These are phyloP conservation scores for Aspidapion aeneum DNA, from an alignment of 2,888 invertebrate genomes.

Conservation along the genomic window DNA sequence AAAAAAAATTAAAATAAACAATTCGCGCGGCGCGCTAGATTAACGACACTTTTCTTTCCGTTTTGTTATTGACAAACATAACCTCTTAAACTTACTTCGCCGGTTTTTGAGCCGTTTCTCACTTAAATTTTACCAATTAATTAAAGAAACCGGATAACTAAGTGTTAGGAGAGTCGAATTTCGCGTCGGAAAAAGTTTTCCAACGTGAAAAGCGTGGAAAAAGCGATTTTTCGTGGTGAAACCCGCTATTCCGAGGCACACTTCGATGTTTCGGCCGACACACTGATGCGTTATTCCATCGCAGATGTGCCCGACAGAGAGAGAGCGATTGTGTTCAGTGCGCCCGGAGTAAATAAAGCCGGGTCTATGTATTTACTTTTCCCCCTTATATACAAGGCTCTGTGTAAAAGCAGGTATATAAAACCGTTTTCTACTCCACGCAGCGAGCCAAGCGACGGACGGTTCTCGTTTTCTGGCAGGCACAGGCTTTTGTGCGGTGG, in stretches of 20 bases:
- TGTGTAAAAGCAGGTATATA: conserved; percentile 44
- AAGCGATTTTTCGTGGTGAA: conserved; percentile 29
- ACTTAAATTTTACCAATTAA: conserved; percentile 23
- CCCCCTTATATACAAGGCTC: conserved; percentile 43
- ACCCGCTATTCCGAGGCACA: conserved; percentile 37
- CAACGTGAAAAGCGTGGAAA: conserved; percentile 29
- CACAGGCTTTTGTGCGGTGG: conserved; percentile 36
- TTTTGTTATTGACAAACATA: conserved; percentile 37
- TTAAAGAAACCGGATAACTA: conserved; percentile 9
- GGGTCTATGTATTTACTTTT: conserved; percentile 44
- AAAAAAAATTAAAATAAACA: neutral
- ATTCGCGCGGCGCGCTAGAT: neutral
- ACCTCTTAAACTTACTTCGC: conserved; percentile 39
- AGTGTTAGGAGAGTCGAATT: conserved; percentile 12
- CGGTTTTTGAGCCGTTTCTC: conserved; percentile 32
- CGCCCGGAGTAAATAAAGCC: conserved; percentile 39
- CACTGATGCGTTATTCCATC: conserved; percentile 53
- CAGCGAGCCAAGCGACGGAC: no score
- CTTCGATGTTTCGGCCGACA: conserved; percentile 44
- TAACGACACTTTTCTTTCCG: neutral
- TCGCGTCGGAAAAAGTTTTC: conserved; percentile 22
- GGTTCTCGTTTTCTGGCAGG: conserved; percentile 39
- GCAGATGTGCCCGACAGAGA: conserved; percentile 46
- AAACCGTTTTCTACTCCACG: conserved; percentile 43
- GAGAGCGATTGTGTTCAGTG: conserved; percentile 25